These are phyloP conservation scores for Podarcis lilfordi DNA, from an alignment of 2,797 vertebrate species.

Conservation along the genomic window DNA sequence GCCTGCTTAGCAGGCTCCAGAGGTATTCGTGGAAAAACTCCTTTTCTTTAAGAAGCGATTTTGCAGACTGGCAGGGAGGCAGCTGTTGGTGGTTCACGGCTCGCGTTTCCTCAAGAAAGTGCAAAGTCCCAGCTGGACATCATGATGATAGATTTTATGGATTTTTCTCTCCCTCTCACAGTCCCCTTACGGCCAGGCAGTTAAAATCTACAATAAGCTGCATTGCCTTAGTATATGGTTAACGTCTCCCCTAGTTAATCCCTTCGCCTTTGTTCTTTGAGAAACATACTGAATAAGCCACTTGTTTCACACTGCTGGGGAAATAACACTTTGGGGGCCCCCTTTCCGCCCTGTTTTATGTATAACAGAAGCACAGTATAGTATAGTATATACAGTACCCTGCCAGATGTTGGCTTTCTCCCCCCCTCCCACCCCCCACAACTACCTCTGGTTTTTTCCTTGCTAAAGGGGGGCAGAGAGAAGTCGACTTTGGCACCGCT, in stretches of 20 bases:
- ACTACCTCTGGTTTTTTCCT: neutral
- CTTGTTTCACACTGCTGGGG: slow-evolving; percentile 74
- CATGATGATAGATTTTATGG: slow-evolving; percentile 74
- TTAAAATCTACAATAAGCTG: slow-evolving; percentile 66
- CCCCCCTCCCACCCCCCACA: neutral
- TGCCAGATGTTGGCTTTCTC: slow-evolving; percentile 69
- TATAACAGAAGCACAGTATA: slow-evolving; percentile 67
- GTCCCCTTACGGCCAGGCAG: slow-evolving; percentile 51
- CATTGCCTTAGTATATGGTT: slow-evolving; percentile 66
- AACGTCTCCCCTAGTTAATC: slow-evolving; percentile 71
- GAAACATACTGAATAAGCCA: slow-evolving; percentile 75
- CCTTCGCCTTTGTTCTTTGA: slow-evolving; percentile 75
- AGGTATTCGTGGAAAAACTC: slow-evolving; percentile 60
- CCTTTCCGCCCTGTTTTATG: slow-evolving; percentile 69
- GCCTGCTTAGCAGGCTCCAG: slow-evolving; percentile 46
- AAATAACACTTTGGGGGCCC: slow-evolving; percentile 73
- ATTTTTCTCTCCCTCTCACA: slow-evolving; percentile 34
- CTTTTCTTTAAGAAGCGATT: slow-evolving; percentile 63
- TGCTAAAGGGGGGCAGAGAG: slow-evolving; percentile 5
- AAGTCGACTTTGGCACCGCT: slow-evolving; percentile 50
- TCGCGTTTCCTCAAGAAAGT: slow-evolving; percentile 67
- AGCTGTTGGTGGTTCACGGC: slow-evolving; percentile 70
- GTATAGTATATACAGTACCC: slow-evolving; percentile 60
- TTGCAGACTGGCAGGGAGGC: slow-evolving; percentile 69
- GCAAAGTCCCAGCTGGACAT: slow-evolving; percentile 74